Evolutionary conservation across 2,888 invertebrate genomes (phyloP), one percentile per base, ranked within the genome.

Genomic region (Panzeria rudis): DNA sequence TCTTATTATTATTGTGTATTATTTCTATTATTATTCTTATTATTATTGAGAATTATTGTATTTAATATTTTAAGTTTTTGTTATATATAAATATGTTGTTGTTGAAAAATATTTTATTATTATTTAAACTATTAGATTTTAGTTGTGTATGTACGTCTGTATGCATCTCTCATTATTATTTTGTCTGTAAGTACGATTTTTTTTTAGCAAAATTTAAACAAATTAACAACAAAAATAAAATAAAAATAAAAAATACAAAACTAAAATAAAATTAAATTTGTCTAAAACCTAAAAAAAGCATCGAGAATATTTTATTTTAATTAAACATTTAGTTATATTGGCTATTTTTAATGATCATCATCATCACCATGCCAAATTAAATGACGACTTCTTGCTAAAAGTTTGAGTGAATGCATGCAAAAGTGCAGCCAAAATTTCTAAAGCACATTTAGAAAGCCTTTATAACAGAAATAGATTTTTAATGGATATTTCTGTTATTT

Each of bases 141-240:
- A n/a, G n/a, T n/a, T n/a, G n/a, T n/a, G n/a, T n/a, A n/a, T n/a
- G n/a, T n/a, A n/a, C n/a, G 50, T 73, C 68, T 25, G 17, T 35
- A 47, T 59, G 54, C 69, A 80, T 62, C 62, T 69, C 64, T 75
- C 54, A 75, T 71, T 64, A 44, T 59, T 59, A 44, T 35, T 59
- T 59, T 54, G 44, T 76, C 56, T 59, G 71, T 81, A 81, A 71
- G 71, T 61, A 66, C 17, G 9, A 15, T 66, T 66, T 76, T 66
- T 76, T 79, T 83, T 79, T 84, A 80, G 76, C 52, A 59, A 84
- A 80, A 84, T 80, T 80, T 61, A 23, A 81, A 77, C 61, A 77
- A 76, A 71, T 72, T 75, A 61, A 62, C 35, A 61, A 69, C 25
- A 73, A 25, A 56, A 52, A 69, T 32, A 20, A 50, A 56, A 72